Base-by-base conservation (phyloP, 2,888 invertebrate genomes). In the Rhingia rostrata region DNA sequence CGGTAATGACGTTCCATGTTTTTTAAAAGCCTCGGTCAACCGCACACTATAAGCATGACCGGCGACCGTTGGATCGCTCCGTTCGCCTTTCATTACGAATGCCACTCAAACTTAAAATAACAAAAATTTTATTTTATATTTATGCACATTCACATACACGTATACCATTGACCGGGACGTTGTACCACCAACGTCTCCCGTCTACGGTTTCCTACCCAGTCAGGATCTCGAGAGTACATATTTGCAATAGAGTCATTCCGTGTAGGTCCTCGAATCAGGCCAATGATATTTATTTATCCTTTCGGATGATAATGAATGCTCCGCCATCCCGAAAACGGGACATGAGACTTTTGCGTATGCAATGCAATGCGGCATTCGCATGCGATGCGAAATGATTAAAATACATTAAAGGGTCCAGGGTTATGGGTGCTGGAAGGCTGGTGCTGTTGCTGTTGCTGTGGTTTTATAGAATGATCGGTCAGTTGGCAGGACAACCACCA, bases 71-170 rank as follows among this genome's bases (percentile, higher is more conserved):
- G 22, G 22, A 47, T 6, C 39, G n/a, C 47, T 45, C 56, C 33
- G 37, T 14, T 6, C 10, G 14, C 6, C 47, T 73, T 74, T 67
- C 67, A 54, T 67, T 73, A 54, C 49, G 67, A 56, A 66, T 72
- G 53, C 72, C 64, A 79, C 64, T 72, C 70, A 78, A 78, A 78
- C 12, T 72, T 72, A 72, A 64, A 64, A 78, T 51, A 78, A 70
- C 45, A 37, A 43, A n/a, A 47, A 70, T 39, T 64, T 78, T 58
- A 47, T 69, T 47, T 70, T 70, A 39, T 47, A 47, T 6, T 2
- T 12, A 1, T 12, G 47, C 4, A 47, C 6, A 12, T 47, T 5
- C 67, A 69, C 39, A 43, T 56, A 22, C 60, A 35, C 39, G 66
- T 45, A 66, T 14, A 30, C 61, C 67, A 63, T 39, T 54, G 80